These are phyloP conservation scores for Ephestia elutella DNA, from an alignment of 1,140 invertebrate genomes.

Conservation along the genomic window DNA sequence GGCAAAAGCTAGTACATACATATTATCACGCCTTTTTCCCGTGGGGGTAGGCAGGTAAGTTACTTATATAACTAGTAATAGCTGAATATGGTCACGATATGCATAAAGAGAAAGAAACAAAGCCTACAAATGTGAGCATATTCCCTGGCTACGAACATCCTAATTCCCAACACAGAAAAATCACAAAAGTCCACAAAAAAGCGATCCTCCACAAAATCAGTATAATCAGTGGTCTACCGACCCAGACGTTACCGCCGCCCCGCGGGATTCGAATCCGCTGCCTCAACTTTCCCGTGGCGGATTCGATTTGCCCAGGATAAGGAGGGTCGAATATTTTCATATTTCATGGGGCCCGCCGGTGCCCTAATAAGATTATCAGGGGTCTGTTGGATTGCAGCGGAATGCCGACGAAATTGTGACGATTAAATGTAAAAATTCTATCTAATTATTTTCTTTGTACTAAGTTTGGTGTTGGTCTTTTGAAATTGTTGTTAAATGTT, in stretches of 20 bases:
- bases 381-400: not conserved
- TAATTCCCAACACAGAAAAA: not conserved
- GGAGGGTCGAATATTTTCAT: not conserved
- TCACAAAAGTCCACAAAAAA: not conserved
- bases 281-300: constrained; percentile 7
- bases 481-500: too few species aligned
- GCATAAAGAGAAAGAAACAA: too few species aligned
- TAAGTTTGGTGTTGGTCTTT: too few species aligned
- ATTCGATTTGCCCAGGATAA: constrained; percentile 8
- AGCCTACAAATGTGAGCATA: too few species aligned
- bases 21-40: too few species aligned
- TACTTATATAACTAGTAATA: too few species aligned
- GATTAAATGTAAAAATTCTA: not conserved
- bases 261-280: constrained; percentile 3
- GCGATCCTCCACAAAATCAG: not conserved
- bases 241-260: not conserved
- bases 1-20: too few species aligned
- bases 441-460: not conserved
- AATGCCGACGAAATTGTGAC: not conserved
- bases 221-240: not conserved
- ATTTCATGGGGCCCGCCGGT: not conserved
- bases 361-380: not conserved
- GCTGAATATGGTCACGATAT: too few species aligned
- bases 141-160: too few species aligned
- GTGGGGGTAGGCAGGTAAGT: too few species aligned